Evolutionary conservation across 2,113 vertebrate species (phyloP).

Genomic region (Pangasianodon gigas): DNA sequence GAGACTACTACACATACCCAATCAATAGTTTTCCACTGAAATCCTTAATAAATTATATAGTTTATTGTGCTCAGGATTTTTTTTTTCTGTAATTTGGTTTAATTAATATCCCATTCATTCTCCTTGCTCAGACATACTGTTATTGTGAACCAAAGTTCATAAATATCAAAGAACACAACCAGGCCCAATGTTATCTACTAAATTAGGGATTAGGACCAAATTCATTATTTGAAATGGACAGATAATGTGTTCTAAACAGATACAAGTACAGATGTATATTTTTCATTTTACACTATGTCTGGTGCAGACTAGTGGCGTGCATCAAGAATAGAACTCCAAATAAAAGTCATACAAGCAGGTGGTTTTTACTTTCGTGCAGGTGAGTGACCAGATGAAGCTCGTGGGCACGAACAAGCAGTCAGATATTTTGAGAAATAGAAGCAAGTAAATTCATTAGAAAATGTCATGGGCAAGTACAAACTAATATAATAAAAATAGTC

Average conservation of each 20-base stretch:
- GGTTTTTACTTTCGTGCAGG: not conserved
- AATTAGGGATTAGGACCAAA: not conserved
- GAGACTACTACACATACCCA: slow-evolving; percentile 5
- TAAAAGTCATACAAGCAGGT: not conserved
- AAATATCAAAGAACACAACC: not conserved
- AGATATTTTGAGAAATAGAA: not conserved
- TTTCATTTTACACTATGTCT: not conserved
- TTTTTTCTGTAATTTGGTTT: not conserved
- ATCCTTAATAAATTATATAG: not conserved
- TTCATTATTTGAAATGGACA: not conserved
- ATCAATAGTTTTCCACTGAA: slow-evolving; percentile 5
- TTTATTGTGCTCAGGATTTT: not conserved
- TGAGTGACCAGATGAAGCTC: not conserved
- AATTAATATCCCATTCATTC: not conserved
- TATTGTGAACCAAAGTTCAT: not conserved
- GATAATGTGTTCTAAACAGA: not conserved
- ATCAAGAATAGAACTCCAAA: not conserved
- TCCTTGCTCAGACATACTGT: not conserved
- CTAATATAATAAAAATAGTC: not conserved
- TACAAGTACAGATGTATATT: not conserved
- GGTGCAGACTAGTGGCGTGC: not conserved
- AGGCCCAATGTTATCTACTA: not conserved
- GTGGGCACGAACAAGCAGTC: not conserved
- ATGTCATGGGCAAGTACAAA: not conserved
- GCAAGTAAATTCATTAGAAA: not conserved